These are phyloP conservation scores for Patagioenas fasciata DNA, from an alignment of 2,113 vertebrate species.

Conservation along the genomic window DNA sequence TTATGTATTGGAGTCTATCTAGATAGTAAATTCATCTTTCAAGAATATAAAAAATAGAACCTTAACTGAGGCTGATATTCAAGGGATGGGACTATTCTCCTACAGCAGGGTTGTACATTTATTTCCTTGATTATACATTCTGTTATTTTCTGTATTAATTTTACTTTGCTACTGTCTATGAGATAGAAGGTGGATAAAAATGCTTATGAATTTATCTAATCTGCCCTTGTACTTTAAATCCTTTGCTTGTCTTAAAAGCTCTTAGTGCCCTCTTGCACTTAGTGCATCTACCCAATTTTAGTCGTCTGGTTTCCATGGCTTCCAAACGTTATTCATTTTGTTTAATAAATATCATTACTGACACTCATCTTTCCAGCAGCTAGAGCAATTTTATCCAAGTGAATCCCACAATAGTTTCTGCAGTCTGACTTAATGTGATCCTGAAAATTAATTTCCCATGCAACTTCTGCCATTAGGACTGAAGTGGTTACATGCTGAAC, in stretches of 20 bases:
- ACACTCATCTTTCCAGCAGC: conserved; percentile 69
- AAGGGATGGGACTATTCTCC: neutral
- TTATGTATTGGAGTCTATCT: neutral
- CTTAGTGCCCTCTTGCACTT: conserved; percentile 48
- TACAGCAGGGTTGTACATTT: neutral
- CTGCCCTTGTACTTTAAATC: conserved; percentile 13
- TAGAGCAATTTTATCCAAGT: conserved; percentile 69
- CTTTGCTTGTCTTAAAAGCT: conserved; percentile 70
- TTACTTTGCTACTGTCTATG: neutral
- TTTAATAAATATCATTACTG: conserved; percentile 77
- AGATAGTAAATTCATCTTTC: neutral
- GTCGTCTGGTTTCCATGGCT: conserved; percentile 64
- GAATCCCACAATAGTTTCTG: conserved; percentile 68
- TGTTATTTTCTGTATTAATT: conserved; percentile 28
- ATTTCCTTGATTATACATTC: neutral
- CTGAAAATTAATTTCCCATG: conserved; percentile 79
- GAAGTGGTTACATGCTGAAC: conserved; percentile 65
- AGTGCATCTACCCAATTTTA: conserved; percentile 13
- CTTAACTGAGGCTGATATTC: neutral
- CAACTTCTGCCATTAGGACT: conserved; percentile 67
- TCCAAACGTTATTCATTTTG: conserved; percentile 72
- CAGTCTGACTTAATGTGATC: conserved; percentile 71
- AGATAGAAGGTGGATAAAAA: conserved; percentile 20
- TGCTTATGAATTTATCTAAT: conserved; percentile 36
- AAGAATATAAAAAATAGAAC: neutral